Conservation (phyloP, 2,797 vertebrate genomes). For the Tapirus indicus region DNA sequence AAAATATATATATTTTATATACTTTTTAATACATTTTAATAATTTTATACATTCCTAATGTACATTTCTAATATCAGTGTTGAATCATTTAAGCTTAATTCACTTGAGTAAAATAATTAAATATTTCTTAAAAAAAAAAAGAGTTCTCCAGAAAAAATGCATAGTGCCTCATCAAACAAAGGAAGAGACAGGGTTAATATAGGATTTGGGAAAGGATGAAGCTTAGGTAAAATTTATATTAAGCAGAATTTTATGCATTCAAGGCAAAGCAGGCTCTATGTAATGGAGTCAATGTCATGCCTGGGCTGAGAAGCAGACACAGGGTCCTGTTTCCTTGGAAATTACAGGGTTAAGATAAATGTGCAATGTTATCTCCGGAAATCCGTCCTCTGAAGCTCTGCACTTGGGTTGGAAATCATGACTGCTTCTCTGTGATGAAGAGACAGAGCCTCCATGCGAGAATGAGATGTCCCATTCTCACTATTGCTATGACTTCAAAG, state of each 20-base stretch:
- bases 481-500: not conserved
- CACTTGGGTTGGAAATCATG: not conserved
- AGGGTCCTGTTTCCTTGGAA: not conserved
- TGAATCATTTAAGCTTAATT: not conserved
- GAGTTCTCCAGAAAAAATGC: not conserved
- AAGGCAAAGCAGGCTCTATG: not conserved
- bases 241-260: not conserved
- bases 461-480: not conserved
- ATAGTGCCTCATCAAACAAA: not conserved
- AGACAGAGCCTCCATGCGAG: not conserved
- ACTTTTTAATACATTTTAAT: too few relatives aligned
- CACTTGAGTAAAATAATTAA: not conserved
- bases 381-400: not conserved
- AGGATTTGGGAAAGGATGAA: not conserved
- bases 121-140: not conserved
- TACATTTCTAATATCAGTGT: not conserved
- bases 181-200: not conserved
- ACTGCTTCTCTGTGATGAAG: not conserved
- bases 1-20: too few relatives aligned
- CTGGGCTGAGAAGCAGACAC: not conserved
- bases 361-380: not conserved
- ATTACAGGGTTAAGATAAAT: constrained; percentile 7
- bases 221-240: constrained; percentile 28
- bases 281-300: not conserved
- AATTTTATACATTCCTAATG: not conserved